Evolutionary conservation across 2,113 vertebrate genomes (phyloP).

Genomic region (Macquaria australasica): DNA sequence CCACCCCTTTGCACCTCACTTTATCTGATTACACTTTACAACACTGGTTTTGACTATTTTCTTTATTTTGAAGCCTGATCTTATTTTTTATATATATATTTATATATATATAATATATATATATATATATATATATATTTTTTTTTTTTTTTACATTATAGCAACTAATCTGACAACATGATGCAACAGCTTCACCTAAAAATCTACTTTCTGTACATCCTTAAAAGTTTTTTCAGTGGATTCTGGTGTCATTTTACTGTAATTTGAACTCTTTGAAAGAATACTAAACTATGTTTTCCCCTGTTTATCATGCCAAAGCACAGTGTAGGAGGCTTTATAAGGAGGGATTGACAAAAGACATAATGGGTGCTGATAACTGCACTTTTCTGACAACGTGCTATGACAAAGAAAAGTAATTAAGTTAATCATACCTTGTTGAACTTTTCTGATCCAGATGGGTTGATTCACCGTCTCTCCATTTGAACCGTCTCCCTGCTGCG

Average conservation of each 20-base stretch:
- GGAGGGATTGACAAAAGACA: neutral
- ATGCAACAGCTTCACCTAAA: neutral
- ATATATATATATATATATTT: too few species aligned
- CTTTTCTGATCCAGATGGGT: constrained; percentile 46
- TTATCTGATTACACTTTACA: constrained; percentile 11
- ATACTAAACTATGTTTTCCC: neutral
- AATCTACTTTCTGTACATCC: neutral
- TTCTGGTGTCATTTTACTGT: neutral
- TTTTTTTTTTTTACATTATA: neutral
- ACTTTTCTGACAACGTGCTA: neutral
- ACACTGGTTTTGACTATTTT: neutral
- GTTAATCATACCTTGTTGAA: constrained; percentile 64
- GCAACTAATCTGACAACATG: neutral
- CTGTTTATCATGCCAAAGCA: neutral
- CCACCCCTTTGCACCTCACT: neutral
- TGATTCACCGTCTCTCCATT: constrained; percentile 77
- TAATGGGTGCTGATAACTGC: neutral
- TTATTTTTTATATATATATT: neutral
- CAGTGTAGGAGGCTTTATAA: too few species aligned
- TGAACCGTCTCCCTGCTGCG: constrained; percentile 52
- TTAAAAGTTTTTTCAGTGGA: neutral
- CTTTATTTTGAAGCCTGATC: neutral
- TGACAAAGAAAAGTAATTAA: neutral
- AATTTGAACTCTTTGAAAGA: neutral
- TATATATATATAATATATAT: too few species aligned